A percentile compares a stretch with the other conserved stretches of the same genome.
Conservation (phyloP, 2,113 vertebrate genomes). For the Lophotis ruficrista region DNA sequence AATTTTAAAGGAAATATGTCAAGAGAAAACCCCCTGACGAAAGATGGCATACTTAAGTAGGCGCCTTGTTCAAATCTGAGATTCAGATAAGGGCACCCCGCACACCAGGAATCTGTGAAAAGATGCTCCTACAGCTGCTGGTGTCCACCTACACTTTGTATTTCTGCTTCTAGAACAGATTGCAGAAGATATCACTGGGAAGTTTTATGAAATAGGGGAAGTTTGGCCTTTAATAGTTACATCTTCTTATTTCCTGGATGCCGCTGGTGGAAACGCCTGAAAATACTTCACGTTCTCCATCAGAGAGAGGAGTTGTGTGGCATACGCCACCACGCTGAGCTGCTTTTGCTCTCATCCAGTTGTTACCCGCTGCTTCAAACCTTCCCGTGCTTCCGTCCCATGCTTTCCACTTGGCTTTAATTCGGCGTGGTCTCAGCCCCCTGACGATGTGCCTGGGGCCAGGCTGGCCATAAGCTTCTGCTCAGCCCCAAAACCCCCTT, state of each 20-base stretch:
- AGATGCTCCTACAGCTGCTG: background rate
- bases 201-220: background rate
- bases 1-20: background rate
- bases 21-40: background rate
- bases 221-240: background rate
- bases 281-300: background rate
- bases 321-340: background rate
- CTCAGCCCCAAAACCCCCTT: background rate
- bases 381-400: background rate
- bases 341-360: background rate
- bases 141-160: background rate
- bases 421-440: background rate
- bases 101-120: background rate
- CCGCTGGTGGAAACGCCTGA: background rate
- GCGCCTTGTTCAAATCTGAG: background rate
- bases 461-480: background rate
- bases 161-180: background rate
- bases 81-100: background rate
- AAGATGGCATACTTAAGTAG: fast-evolving
- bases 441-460: fast-evolving
- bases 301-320: background rate
- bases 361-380: background rate
- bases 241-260: background rate
- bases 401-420: background rate
- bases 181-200: fast-evolving